Evolutionary conservation across 2,797 vertebrate genomes (phyloP).

Genomic region (Clarias laeviceps): DNA sequence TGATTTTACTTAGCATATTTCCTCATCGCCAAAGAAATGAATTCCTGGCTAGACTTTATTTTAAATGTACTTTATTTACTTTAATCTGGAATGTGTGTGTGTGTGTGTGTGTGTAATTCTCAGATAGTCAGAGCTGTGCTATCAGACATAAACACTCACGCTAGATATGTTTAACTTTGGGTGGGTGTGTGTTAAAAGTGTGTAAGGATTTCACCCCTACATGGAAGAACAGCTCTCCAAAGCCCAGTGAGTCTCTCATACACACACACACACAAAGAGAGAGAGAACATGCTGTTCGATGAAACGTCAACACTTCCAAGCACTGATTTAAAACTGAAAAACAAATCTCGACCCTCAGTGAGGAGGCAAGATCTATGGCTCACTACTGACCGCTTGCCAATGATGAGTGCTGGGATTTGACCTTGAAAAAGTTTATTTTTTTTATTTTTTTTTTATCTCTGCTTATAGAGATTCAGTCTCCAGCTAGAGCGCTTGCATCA

Average conservation of each 20-base stretch:
- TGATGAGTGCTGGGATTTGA: background rate
- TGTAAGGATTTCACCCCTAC: slow-evolving; percentile 1
- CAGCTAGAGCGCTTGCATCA: slow-evolving; percentile 6
- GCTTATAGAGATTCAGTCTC: background rate
- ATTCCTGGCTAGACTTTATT: background rate
- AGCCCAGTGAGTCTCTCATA: background rate
- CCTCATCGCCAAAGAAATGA: background rate
- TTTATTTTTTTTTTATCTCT: background rate
- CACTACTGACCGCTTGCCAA: background rate
- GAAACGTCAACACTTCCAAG: background rate
- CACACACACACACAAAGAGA: too few species aligned
- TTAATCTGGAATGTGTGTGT: too few species aligned
- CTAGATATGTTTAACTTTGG: background rate
- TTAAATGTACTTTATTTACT: background rate
- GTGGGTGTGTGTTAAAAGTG: background rate
- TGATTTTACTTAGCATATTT: background rate
- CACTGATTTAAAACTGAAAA: background rate
- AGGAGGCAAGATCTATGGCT: background rate
- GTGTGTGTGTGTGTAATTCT: background rate
- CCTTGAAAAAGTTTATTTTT: background rate
- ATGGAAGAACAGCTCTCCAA: slow-evolving; percentile 9
- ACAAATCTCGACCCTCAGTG: background rate
- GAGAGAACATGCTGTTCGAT: background rate
- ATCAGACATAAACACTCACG: background rate
- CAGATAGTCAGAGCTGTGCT: background rate